These are phyloP conservation scores for Holacanthus passer DNA, from an alignment of 2,113 vertebrate species.

Conservation along the genomic window DNA sequence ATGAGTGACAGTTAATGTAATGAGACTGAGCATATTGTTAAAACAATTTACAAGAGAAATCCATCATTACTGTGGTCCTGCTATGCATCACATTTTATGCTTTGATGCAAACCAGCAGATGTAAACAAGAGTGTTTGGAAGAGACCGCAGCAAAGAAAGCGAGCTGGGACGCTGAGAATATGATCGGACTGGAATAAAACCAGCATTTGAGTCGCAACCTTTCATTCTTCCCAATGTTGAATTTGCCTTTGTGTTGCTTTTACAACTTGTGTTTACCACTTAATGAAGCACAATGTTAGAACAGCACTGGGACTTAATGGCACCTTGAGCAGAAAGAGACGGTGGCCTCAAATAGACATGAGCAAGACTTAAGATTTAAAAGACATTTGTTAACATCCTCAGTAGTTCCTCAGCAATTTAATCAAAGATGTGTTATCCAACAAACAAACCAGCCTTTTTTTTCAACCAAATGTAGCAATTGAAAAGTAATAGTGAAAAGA, in stretches of 20 bases:
- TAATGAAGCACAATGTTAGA: background rate
- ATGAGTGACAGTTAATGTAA: slow-evolving; percentile 47
- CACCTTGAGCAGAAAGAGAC: background rate
- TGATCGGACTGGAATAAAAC: slow-evolving; percentile 21
- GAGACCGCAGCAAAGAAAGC: slow-evolving; percentile 6
- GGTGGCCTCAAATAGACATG: background rate
- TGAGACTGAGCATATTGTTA: slow-evolving; percentile 37
- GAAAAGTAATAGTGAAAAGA: background rate
- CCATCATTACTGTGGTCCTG: slow-evolving; percentile 29
- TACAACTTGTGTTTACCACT: slow-evolving; percentile 6
- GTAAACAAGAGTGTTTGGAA: slow-evolving; percentile 51
- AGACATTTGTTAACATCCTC: background rate
- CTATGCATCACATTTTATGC: slow-evolving; percentile 5
- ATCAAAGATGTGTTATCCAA: background rate
- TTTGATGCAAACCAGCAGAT: slow-evolving; percentile 40
- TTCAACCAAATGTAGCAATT: background rate
- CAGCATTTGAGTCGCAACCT: slow-evolving; percentile 11
- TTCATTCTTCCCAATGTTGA: slow-evolving; percentile 16
- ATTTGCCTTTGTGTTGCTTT: slow-evolving; percentile 3
- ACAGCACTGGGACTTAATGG: no score
- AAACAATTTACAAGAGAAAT: slow-evolving; percentile 40
- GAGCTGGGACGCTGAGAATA: slow-evolving; percentile 23
- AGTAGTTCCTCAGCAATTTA: background rate
- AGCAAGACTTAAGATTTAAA: background rate
- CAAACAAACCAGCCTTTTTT: background rate